These are phyloP conservation scores for Diorhabda sublineata DNA, from an alignment of 1,140 invertebrate species.

Conservation along the genomic window DNA sequence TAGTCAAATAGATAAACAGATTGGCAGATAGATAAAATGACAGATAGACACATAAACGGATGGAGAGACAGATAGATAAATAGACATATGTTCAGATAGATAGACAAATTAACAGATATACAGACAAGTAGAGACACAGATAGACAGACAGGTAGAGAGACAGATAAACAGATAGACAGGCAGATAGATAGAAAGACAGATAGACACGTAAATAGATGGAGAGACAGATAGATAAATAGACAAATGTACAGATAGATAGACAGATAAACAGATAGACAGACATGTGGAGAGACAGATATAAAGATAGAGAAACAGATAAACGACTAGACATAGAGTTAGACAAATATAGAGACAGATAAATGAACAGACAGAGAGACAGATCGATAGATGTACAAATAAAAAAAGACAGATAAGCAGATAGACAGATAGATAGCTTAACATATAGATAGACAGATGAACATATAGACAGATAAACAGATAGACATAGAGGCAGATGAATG, in stretches of 20 bases:
- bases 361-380: too few relatives aligned
- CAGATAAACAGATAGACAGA: neutral
- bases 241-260: neutral
- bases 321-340: neutral
- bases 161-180: neutral
- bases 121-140: conserved; percentile 12
- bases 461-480: too few relatives aligned
- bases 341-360: too few relatives aligned
- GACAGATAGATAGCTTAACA: too few relatives aligned
- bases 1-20: neutral
- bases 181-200: conserved; percentile 8
- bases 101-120: conserved; percentile 10
- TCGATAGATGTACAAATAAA: too few relatives aligned
- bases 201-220: conserved; percentile 4
- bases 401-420: too few relatives aligned
- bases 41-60: conserved; percentile 7
- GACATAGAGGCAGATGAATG: neutral
- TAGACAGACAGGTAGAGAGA: conserved; percentile 15
- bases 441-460: too few relatives aligned
- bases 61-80: conserved; percentile 2
- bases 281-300: neutral
- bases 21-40: neutral
- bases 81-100: conserved; percentile 6
- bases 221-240: conserved; percentile 7
- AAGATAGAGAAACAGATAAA: neutral